A percentile compares a stretch with the other conserved stretches of the same genome.
These are phyloP conservation scores for Drosophila mimica DNA, from an alignment of 2,888 invertebrate genomes.

Conservation along the genomic window DNA sequence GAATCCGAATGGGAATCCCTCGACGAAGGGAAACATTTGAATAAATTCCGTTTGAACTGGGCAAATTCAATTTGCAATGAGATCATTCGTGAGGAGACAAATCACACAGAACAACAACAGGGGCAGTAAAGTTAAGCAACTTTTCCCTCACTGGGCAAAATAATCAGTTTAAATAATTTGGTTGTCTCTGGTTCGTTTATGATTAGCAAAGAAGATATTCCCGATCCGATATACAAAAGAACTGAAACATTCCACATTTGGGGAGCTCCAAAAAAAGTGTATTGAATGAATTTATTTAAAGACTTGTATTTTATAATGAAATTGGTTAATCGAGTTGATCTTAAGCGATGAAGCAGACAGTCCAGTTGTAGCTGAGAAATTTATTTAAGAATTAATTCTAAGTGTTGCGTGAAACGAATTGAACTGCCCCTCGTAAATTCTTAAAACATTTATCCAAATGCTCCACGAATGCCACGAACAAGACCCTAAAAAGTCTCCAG, in stretches of 20 bases:
- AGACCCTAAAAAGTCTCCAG: constrained; percentile 41
- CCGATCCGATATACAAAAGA: background rate
- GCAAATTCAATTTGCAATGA: constrained; percentile 72
- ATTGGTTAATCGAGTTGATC: background rate
- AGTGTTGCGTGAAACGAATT: background rate
- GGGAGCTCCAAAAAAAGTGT: background rate
- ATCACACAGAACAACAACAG: constrained; percentile 17
- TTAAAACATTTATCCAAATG: constrained; percentile 5
- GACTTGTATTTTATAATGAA: background rate
- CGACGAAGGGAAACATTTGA: constrained; percentile 34
- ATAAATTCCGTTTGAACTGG: constrained; percentile 69
- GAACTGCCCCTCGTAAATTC: constrained; percentile 3
- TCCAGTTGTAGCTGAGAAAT: background rate
- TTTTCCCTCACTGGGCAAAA: constrained; percentile 24
- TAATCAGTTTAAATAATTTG: constrained; percentile 57
- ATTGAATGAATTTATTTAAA: background rate
- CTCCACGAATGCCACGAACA: constrained; percentile 11
- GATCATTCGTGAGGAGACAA: constrained; percentile 47
- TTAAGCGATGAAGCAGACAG: background rate
- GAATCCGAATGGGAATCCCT: constrained; percentile 7
- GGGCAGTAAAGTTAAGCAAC: constrained; percentile 6
- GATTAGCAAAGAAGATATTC: background rate
- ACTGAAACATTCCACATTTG: background rate
- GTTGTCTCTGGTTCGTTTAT: background rate
- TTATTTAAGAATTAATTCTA: background rate